Evolutionary conservation across 2,888 invertebrate genomes (phyloP).

Genomic region (Anodontia alba): DNA sequence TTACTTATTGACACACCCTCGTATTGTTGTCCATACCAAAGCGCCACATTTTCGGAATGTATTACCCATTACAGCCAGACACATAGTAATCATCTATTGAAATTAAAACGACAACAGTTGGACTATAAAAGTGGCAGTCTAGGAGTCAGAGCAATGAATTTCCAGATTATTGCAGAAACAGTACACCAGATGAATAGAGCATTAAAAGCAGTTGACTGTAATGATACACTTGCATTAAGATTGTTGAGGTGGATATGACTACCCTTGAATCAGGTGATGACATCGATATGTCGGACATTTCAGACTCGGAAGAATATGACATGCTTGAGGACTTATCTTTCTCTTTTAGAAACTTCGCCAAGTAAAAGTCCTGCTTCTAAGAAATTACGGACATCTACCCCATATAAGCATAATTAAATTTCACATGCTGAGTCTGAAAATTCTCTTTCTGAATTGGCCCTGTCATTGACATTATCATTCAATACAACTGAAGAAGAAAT

Average conservation of each 20-base stretch:
- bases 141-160: not conserved
- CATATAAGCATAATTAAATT: not conserved
- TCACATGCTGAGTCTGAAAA: not conserved
- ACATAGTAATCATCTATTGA: not conserved
- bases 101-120: not conserved
- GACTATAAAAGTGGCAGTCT: not conserved
- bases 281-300: not conserved
- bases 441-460: not conserved
- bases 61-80: not conserved
- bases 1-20: too few species aligned
- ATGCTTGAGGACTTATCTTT: not conserved
- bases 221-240: not conserved
- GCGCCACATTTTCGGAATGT: not conserved
- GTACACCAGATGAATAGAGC: not conserved
- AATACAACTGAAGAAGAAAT: not conserved
- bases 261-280: not conserved
- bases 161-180: not conserved
- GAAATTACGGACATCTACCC: not conserved
- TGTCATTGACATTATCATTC: not conserved
- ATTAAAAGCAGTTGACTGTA: not conserved
- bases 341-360: not conserved
- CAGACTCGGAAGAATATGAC: not conserved
- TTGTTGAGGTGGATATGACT: not conserved
- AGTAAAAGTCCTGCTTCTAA: not conserved
- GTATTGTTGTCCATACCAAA: not conserved